phyloP scores from a whole-genome alignment of 2,797 vertebrate genomes.

The Phalanger gymnotis region DNA sequence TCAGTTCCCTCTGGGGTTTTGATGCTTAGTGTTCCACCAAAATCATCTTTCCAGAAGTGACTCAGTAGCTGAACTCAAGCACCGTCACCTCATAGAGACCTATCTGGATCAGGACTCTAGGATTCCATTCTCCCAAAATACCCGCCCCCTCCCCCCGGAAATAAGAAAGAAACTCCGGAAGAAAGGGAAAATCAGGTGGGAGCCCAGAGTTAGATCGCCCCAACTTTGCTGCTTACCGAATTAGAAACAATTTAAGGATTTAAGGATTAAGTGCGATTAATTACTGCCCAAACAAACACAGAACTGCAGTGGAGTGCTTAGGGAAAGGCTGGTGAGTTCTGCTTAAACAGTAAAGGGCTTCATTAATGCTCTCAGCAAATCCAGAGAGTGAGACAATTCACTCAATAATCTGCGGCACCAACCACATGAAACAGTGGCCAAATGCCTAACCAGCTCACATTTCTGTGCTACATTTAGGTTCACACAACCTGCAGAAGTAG shows the following conservation, averaged over 20 bases:
- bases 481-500: not conserved
- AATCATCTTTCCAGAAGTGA: not conserved
- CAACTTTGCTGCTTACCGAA: slow-evolving; percentile 80
- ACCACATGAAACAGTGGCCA: not conserved
- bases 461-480: not conserved
- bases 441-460: not conserved
- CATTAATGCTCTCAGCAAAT: slow-evolving; percentile 68
- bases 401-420: not conserved
- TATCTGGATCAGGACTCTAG: not conserved
- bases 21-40: not conserved
- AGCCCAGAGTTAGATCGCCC: slow-evolving; percentile 54
- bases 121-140: not conserved
- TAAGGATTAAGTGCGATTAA: slow-evolving; percentile 85
- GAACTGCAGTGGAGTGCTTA: slow-evolving; percentile 78
- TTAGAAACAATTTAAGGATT: slow-evolving; percentile 82
- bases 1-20: not conserved
- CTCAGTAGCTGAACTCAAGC: not conserved
- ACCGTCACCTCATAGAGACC: slow-evolving; percentile 4
- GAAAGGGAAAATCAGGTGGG: not conserved
- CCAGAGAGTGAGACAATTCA: slow-evolving; percentile 71
- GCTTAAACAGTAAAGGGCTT: slow-evolving; percentile 80
- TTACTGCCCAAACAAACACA: slow-evolving; percentile 83
- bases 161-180: slow-evolving; percentile 28
- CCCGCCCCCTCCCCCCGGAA: not conserved
- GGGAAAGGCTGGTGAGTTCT: slow-evolving; percentile 77